Base-by-base conservation (phyloP, 2,888 invertebrate genomes). In the Sipha maydis region DNA sequence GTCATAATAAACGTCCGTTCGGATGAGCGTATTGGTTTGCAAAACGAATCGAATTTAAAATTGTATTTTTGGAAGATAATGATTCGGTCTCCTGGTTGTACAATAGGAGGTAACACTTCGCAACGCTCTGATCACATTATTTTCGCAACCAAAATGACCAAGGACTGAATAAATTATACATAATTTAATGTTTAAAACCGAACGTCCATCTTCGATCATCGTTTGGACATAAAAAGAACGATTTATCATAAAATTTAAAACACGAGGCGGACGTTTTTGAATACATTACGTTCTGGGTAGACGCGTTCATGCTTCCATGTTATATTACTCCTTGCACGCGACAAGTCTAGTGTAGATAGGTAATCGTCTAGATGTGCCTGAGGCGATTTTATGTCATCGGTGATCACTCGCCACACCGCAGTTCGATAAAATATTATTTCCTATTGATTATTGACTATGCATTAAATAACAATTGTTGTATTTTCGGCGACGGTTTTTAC, bases 91-190 rank as follows among this genome's bases (percentile, higher is more conserved):
- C 61, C 31, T 69, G 31, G 9, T 28, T 31, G 9, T 25, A 25
- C 25, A 25, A 61, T 19, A 21, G 61, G 61, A 61, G 61, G 61
- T 61, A 61, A 61, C 61, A 77, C 85, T 48, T 31, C 11, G 25
- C 21, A 31, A 11, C 48, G 77, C 34, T 34, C 69, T 3, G 67
- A 48, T 69, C 77, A 82, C 67, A 82, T 82, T 80, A 86, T 86
- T 88, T 88, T 88, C 75, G 88, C 88, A 88, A 88, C 88, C 80
- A 14, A 88, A 88, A 82, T 88, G 80, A 82, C 82, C 88, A 88
- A 88, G 88, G 88, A 88, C 88, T 88, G 88, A 88, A 88, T 88
- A 88, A 75, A 88, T 88, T 80, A 86, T 86, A 73, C 73, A 73
- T 86, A 86, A 78, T 79, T 86, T 73, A 86, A 80, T 86, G 79